Base-by-base conservation (phyloP, 2,888 invertebrate species). In the Lochmaea crataegi region DNA sequence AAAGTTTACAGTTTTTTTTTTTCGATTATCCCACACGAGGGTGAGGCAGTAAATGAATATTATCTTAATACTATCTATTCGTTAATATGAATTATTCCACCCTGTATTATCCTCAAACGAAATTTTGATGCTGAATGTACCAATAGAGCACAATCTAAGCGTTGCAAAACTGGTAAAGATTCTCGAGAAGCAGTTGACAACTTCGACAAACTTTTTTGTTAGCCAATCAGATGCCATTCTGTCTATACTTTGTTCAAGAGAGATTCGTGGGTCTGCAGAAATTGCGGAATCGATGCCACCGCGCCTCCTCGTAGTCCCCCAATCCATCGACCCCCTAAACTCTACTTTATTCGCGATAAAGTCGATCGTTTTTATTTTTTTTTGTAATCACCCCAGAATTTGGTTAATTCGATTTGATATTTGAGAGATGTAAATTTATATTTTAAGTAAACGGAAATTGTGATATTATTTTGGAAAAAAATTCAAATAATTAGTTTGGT, bases 191-290 rank as follows among this genome's bases (percentile, higher is more conserved):
- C 83, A 81, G 83, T 84, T 83, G 85, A 85, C 83, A 86, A 86
- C 84, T 85, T 85, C 82, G 81, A 84, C 84, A 85, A 86, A 85
- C 85, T 86, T 86, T 85, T 86, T 86, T 86, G 86, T 86, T 80
- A 80, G 85, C 86, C 86, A 86, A 86, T 86, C 86, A 86, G 85
- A 85, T 84, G 85, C 86, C 82, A 86, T 86, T 86, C 86, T 85
- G 84, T 85, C 84, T 85, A 84, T 84, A 85, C 85, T 85, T 85
- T 85, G 83, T 83, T 81, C 82, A 82, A 84, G 85, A 84, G 83
- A 79, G 80, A 80, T 75, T 78, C 76, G 73, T 73, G 69, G 78
- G 76, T 76, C 70, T 74, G 58, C 77, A 75, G 77, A 80, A 82
- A 82, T 82, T 82, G 80, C 81, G 72, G 81, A 83, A 82, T 82